Percentiles rank a stretch among this genome's conserved stretches.
Conservation (phyloP, 2,113 vertebrate genomes). For the Anhinga rufa region DNA sequence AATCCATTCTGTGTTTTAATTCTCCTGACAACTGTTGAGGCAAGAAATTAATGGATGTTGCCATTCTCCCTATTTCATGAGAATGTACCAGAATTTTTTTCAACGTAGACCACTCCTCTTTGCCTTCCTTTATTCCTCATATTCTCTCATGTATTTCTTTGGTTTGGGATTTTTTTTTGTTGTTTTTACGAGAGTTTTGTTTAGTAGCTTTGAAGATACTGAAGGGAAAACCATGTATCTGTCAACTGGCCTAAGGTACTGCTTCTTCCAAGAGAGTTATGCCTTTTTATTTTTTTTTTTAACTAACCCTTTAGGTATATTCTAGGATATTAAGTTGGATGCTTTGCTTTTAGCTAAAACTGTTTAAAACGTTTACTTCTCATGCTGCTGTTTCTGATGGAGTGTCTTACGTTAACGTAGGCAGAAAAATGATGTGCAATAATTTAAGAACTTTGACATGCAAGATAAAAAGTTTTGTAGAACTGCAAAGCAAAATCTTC, state of each 20-base stretch:
- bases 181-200: not conserved
- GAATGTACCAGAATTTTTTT: not conserved
- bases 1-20: not conserved
- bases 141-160: not conserved
- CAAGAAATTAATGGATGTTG: not conserved
- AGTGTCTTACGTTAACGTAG: not conserved
- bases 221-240: not conserved
- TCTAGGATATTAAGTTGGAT: not conserved
- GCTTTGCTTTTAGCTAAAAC: not conserved
- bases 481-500: not conserved
- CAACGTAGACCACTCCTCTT: not conserved
- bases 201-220: not conserved
- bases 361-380: not conserved
- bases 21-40: not conserved
- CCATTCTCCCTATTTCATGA: not conserved
- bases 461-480: not conserved
- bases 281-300: not conserved
- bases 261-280: not conserved
- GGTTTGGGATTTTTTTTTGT: not conserved
- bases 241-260: not conserved
- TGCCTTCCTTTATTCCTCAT: not conserved
- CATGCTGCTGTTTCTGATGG: not conserved
- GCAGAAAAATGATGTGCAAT: not conserved
- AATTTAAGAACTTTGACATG: not conserved
- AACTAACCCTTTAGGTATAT: not conserved